Base-by-base conservation (phyloP, 2,888 invertebrate species). In the Diarsia dahlii region DNA sequence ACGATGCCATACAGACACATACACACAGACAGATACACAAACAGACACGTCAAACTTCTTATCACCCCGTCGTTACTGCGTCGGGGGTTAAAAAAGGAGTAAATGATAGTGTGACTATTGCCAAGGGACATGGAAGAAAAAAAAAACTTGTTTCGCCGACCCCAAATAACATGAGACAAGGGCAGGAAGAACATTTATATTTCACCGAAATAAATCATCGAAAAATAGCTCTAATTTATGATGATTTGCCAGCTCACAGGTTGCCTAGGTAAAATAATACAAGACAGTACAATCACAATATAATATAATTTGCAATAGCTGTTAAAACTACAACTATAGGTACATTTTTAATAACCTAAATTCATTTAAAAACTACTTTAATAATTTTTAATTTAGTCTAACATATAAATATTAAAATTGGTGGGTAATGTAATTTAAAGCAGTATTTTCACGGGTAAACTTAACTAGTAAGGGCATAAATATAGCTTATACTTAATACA, bases 381-480 rank as follows among this genome's bases (percentile, higher is more conserved):
- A 46, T 58, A 70, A 66, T 54, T 54, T 54, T 23, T 28, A 50
- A 71, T 23, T n/a, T 23, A 69, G 10, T 50, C 64, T 74, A 50
- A 74, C 58, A 67, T n/a, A n/a, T n/a, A n/a, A 76, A 71, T 75
- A 76, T 68, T 77, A 66, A 64, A 83, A 80, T 87, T 79, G 86
- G 86, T 86, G 86, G 86, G 86, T 72, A 63, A 67, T 77, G 66
- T 80, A 64, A 77, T 80, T 75, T 87, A 82, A 87, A 87, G 81
- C 67, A 85, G 68, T 74, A 78, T 82, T 76, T 76, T 65, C 76
- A 76, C 70, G 39, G 71, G 67, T 79, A 45, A 72, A 68, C 81
- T 70, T 84, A 48, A 60, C 23, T 66, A 52, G 39, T 56, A 65
- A 9, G 62, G 13, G n/a, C 50, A 45, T 78, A 34, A 74, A 69